A percentile compares a stretch with the other conserved stretches of the same genome.
Conservation (phyloP, 1,140 invertebrate genomes). For the Tetramorium simillimum region DNA sequence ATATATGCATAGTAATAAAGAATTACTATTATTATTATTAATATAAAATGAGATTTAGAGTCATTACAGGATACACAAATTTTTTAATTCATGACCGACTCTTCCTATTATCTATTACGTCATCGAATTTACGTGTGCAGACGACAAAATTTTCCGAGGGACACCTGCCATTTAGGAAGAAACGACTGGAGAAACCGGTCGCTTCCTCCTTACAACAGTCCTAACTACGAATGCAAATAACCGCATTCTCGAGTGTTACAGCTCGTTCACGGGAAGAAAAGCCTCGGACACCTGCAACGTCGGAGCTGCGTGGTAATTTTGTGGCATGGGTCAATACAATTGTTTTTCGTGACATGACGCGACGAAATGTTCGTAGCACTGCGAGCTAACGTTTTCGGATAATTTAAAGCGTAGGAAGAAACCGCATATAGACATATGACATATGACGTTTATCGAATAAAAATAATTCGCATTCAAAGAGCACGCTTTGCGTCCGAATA, state of each 20-base stretch:
- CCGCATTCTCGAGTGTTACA: not conserved
- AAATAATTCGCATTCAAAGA: not conserved
- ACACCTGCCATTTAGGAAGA: not conserved
- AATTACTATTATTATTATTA: not conserved
- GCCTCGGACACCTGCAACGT: constrained; percentile 60
- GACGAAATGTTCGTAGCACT: constrained; percentile 29
- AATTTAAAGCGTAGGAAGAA: too few species aligned
- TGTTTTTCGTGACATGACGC: not conserved
- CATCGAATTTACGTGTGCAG: not conserved
- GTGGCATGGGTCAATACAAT: not conserved
- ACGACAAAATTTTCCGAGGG: not conserved
- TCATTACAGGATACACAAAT: not conserved
- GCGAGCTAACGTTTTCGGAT: not conserved
- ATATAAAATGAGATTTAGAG: not conserved
- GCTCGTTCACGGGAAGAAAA: not conserved
- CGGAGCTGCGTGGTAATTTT: constrained; percentile 16
- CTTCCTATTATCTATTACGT: not conserved
- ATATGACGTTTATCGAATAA: not conserved
- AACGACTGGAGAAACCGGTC: constrained; percentile 47
- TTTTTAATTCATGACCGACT: not conserved
- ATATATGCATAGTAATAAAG: too few species aligned
- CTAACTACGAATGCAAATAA: constrained; percentile 66
- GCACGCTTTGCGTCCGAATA: not conserved
- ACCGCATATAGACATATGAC: not conserved
- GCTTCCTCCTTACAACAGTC: constrained; percentile 20